phyloP scores from a whole-genome alignment of 2,888 invertebrate genomes.

The Lochmaea capreae region DNA sequence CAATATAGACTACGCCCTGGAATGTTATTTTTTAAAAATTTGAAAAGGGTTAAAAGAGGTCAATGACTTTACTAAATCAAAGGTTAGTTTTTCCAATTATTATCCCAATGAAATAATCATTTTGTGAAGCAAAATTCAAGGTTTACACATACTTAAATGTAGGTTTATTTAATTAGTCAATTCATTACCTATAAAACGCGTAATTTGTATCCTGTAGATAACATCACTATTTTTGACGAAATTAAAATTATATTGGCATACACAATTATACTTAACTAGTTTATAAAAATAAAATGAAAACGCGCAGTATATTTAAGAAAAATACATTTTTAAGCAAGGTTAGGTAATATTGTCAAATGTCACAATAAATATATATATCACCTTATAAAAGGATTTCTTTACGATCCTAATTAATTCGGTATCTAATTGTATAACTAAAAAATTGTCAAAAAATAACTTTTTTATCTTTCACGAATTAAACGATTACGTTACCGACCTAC shows the following conservation, averaged over 20 bases:
- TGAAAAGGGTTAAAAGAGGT: too few relatives aligned
- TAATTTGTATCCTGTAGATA: neutral
- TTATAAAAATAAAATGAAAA: slow-evolving; percentile 18
- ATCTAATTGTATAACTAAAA: neutral
- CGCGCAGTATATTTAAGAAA: neutral
- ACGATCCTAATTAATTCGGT: neutral
- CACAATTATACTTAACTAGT: neutral
- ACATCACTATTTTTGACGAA: neutral
- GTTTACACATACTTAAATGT: too few relatives aligned
- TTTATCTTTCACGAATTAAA: neutral
- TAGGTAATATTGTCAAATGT: slow-evolving; percentile 4
- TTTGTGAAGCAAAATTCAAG: too few relatives aligned
- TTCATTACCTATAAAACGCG: too few relatives aligned
- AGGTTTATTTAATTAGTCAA: too few relatives aligned
- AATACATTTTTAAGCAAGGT: neutral
- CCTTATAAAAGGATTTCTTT: neutral
- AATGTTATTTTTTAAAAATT: too few relatives aligned
- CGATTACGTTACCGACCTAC: slow-evolving; percentile 8
- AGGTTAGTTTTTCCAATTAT: too few relatives aligned
- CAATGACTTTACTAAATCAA: too few relatives aligned
- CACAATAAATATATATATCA: neutral
- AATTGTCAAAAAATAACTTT: neutral
- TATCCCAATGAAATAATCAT: too few relatives aligned
- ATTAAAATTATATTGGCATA: slow-evolving; percentile 8
- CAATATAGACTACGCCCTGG: too few relatives aligned